Evolutionary conservation across 2,888 invertebrate species (phyloP), one percentile per base, ranked within the genome.

Genomic region (Timema podura): DNA sequence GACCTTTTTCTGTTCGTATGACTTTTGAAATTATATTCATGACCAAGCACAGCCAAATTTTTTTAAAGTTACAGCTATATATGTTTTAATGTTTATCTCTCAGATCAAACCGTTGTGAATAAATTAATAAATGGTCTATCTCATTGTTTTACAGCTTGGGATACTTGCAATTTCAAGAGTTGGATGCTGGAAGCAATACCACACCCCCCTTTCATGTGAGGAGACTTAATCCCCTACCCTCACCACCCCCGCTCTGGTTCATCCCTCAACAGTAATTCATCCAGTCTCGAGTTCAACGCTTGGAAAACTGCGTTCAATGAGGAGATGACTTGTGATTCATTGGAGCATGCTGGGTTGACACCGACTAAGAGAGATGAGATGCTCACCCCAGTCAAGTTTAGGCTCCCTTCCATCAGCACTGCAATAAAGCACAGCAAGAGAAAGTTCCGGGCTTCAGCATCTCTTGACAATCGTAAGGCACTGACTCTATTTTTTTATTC

Each of bases 121-220:
- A 30, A 30, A 30, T 30, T 1, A 30, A 30, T 30, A 30, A 30
- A 30, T 30, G 30, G 30, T 30, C 30, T 30, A 3, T 3, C 30
- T 30, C 3, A 11, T 44, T 69, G 70, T 71, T 73, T 79, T 79
- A 68, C 78, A 91, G 91, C 75, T 83, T 91, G 73, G 86, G 87
- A 66, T 87, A 89, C 78, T 82, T 91, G 64, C 89, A 86, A 83
- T 82, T 82, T 47, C 72, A 74, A 68, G 71, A 73, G 11, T n/a
- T 64, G 44, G 70, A 71, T 44, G 47, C 44, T n/a, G 68, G 51
- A 68, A 46, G 51, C 13, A 13, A 48, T 9, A 46, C 59, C 11
- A 64, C 65, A 65, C 65, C 70, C 13, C 68, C 73, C 48, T 68
- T 68, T 16, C 68, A 70, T 45, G 9, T 64, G n/a, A 57, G 65